Conservation (phyloP, 2,113 vertebrate species). For the Pseudorasbora parva region DNA sequence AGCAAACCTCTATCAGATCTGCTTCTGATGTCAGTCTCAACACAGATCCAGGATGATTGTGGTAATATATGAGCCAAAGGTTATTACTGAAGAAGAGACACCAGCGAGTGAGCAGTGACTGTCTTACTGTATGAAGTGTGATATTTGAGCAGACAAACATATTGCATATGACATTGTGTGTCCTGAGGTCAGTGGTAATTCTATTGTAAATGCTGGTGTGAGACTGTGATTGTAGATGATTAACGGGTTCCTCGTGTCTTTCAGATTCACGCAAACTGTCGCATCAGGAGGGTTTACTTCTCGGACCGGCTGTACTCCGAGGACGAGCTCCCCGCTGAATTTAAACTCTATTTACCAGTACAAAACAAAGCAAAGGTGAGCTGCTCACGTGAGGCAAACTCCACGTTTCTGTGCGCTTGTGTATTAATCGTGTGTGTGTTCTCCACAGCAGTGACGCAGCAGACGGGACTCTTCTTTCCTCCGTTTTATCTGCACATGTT, state of each 20-base stretch:
- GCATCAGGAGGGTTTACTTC: conserved; percentile 95
- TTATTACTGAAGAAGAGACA: too few species aligned
- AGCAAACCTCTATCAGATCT: not conserved
- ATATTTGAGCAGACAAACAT: too few species aligned
- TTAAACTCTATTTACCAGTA: conserved; percentile 94
- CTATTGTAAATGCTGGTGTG: not conserved
- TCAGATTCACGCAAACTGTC: conserved; percentile 96
- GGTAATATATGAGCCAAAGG: too few species aligned
- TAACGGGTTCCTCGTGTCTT: conserved; percentile 14
- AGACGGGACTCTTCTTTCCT: not conserved
- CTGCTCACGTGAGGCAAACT: not conserved
- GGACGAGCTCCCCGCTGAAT: conserved; percentile 95
- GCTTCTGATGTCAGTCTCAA: too few species aligned
- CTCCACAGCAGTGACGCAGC: conserved; percentile 65
- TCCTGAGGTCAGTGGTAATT: too few species aligned
- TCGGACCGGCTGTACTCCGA: conserved; percentile 96
- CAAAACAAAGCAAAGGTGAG: conserved; percentile 95
- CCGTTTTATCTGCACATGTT: conserved; percentile 43
- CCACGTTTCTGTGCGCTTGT: rapidly evolving
- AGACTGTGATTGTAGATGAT: not conserved
- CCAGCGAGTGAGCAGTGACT: too few species aligned
- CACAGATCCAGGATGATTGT: too few species aligned
- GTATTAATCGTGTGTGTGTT: conserved; percentile 28
- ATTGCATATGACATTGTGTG: too few species aligned
- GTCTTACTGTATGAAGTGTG: too few species aligned